Evolutionary conservation across 2,888 invertebrate genomes (phyloP).

Genomic region (Sepioteuthis lessoniana): DNA sequence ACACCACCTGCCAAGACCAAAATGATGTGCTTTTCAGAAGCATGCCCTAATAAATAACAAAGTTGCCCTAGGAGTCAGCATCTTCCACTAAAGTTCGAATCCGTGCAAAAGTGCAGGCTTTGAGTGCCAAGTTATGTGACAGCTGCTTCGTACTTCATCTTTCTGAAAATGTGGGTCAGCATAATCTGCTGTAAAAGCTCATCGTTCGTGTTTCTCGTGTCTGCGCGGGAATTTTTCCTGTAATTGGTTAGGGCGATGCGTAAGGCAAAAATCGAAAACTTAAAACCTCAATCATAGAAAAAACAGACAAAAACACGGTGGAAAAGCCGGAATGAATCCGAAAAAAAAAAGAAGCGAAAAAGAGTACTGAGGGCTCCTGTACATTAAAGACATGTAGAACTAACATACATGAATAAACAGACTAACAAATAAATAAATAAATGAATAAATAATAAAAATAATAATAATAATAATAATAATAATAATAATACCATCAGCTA

Average conservation of each 20-base stretch:
- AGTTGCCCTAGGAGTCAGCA: not conserved
- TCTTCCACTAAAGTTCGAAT: not conserved
- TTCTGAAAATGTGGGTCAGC: not conserved
- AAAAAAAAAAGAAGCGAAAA: too few species aligned
- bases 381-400: too few species aligned
- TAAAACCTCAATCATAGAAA: too few species aligned
- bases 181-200: not conserved
- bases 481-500: too few species aligned
- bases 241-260: not conserved
- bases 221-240: not conserved
- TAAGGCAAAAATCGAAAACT: not conserved
- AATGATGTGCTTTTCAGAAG: not conserved
- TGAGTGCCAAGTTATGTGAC: conserved; percentile 33
- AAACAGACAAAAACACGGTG: not conserved
- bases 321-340: too few species aligned
- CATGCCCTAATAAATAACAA: not conserved
- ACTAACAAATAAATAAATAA: too few species aligned
- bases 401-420: too few species aligned
- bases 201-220: not conserved
- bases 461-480: too few species aligned
- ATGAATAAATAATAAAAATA: too few species aligned
- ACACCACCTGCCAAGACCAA: not conserved
- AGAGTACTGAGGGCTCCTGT: too few species aligned
- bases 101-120: not conserved
- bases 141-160: conserved; percentile 17